Evolutionary conservation across 2,113 vertebrate species (phyloP).

Genomic region (Dicerorhinus sumatrensis): DNA sequence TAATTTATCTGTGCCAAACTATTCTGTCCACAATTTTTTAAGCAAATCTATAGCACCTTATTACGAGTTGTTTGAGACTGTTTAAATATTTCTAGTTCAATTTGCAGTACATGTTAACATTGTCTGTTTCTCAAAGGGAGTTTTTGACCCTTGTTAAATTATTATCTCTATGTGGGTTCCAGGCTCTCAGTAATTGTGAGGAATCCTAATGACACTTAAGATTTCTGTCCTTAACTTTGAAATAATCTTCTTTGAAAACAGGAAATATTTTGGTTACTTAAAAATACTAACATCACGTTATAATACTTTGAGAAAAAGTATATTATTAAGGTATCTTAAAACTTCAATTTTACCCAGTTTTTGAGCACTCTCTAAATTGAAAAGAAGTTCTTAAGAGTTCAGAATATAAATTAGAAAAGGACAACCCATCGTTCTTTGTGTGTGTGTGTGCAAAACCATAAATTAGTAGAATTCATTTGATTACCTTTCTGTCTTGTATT

Average conservation of each 20-base stretch:
- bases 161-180: not conserved
- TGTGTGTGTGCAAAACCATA: not conserved
- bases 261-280: conserved; percentile 33
- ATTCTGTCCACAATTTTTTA: not conserved
- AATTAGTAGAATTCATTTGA: not conserved
- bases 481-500: not conserved
- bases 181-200: not conserved
- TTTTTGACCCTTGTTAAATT: not conserved
- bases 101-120: not conserved
- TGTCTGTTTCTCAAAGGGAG: not conserved
- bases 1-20: not conserved
- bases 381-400: not conserved
- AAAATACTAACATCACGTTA: conserved; percentile 13
- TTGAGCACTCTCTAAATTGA: not conserved
- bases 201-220: not conserved
- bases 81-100: not conserved
- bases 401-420: not conserved
- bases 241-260: conserved; percentile 18
- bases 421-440: not conserved
- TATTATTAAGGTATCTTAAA: conserved; percentile 17
- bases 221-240: conserved; percentile 29
- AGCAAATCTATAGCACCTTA: not conserved
- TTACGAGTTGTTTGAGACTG: not conserved
- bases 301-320: not conserved
- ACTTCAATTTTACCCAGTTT: not conserved